These are phyloP conservation scores for Odontothrips loti DNA, from an alignment of 2,888 invertebrate genomes.

Conservation along the genomic window DNA sequence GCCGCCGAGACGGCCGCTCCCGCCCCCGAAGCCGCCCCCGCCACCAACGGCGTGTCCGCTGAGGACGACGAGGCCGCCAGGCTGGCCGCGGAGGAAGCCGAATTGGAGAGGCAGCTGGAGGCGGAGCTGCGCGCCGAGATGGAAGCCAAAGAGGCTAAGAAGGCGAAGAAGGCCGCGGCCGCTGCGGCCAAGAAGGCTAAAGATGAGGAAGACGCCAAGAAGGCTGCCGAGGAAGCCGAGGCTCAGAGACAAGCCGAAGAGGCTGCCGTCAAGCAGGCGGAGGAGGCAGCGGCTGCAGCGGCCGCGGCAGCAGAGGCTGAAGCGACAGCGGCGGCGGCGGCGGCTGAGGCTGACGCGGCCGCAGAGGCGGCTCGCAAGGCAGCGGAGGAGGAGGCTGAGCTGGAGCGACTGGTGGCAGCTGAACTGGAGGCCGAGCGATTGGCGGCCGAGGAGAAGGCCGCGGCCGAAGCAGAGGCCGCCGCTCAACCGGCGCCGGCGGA, in stretches of 20 bases:
- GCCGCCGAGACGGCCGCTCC: constrained; percentile 33
- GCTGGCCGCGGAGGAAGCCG: constrained; percentile 50
- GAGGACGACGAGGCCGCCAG: constrained; percentile 52
- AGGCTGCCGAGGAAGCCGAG: constrained; percentile 53
- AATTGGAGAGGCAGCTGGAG: constrained; percentile 59
- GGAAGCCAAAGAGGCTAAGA: constrained; percentile 48
- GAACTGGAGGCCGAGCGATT: constrained; percentile 43
- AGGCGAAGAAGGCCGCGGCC: constrained; percentile 44
- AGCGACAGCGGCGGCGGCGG: constrained; percentile 41
- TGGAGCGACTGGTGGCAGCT: constrained; percentile 41
- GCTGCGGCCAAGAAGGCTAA: constrained; percentile 63
- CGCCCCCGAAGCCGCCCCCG: constrained; percentile 31
- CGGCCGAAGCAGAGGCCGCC: constrained; percentile 42
- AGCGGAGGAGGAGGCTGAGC: constrained; percentile 37
- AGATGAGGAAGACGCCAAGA: constrained; percentile 59
- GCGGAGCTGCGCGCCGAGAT: constrained; percentile 59
- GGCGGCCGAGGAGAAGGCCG: constrained; percentile 36
- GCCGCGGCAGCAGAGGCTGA: constrained; percentile 52
- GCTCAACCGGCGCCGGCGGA: constrained; percentile 34
- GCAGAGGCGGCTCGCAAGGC: constrained; percentile 51
- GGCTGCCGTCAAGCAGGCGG: constrained; percentile 39
- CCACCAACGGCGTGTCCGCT: constrained; percentile 41
- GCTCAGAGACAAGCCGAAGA: constrained; percentile 60
- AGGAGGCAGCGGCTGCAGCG: constrained; percentile 51
- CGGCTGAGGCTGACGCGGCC: constrained; percentile 57